Evolutionary conservation across 2,797 vertebrate genomes (phyloP).

Genomic region (Ambastaia sidthimunki): DNA sequence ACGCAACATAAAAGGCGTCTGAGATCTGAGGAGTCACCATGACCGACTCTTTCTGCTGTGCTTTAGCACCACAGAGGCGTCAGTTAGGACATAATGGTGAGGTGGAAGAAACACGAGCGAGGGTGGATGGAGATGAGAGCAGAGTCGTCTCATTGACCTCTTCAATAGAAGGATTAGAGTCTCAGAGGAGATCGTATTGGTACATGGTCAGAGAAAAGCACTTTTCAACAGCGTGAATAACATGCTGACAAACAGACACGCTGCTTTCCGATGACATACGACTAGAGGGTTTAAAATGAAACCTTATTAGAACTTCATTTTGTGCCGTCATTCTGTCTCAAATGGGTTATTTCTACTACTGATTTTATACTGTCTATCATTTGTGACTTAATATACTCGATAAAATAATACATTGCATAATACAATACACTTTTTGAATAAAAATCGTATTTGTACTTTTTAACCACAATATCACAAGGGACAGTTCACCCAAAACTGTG

Average conservation of each 20-base stretch:
- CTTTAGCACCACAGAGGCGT: conserved; percentile 39
- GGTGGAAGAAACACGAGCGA: background rate
- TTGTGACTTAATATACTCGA: background rate
- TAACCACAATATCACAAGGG: too few relatives aligned
- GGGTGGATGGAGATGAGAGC: conserved; percentile 28
- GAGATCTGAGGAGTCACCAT: conserved; percentile 22
- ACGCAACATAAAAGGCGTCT: conserved; percentile 23
- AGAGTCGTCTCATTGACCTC: conserved; percentile 6
- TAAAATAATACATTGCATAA: background rate
- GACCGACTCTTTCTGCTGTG: conserved; percentile 7
- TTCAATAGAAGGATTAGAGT: background rate
- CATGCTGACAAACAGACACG: conserved; percentile 22
- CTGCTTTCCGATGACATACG: background rate
- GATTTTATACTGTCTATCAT: background rate
- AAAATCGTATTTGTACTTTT: too few relatives aligned
- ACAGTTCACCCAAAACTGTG: too few relatives aligned
- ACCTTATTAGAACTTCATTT: conserved; percentile 7
- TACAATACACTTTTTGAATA: too few relatives aligned
- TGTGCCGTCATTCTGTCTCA: conserved; percentile 1
- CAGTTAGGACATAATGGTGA: conserved; percentile 16
- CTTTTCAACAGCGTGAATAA: conserved; percentile 8
- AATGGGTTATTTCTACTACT: background rate
- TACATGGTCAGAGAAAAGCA: conserved; percentile 3
- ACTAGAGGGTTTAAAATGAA: conserved; percentile 12
- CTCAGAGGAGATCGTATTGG: conserved; percentile 20